Evolutionary conservation across 2,113 vertebrate genomes (phyloP), one percentile per base, ranked within the genome.

Genomic region (Lamprologus callipterus): DNA sequence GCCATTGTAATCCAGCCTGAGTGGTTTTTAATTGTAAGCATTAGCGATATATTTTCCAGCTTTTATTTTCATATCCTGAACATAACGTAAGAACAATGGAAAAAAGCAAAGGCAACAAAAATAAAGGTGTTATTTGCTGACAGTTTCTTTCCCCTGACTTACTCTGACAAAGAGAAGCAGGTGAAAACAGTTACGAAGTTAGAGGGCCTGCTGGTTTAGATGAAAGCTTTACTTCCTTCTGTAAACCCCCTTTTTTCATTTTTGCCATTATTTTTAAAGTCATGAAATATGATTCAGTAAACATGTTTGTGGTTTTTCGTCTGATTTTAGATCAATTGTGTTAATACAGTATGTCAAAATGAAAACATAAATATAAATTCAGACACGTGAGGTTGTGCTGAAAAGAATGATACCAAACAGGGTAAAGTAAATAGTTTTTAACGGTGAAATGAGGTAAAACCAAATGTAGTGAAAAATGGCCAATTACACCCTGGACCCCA

Each of bases 11-110:
- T 57, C 23, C 9, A 57, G 28, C 70, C 33, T 79, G 31, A 90
- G 83, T 90, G 85, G 5, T 88, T 85, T 91, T 88, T 85, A 90
- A 93, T 88, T 85, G 92, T 70, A 81, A 86, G 87, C 57, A 83
- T 49, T 54, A 84, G 51, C 9, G 11, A 84, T 83, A 58, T 53
- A 23, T 54, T 53, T 51, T 12, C 35, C 19, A 47, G 33, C n/a
- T 58, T 87, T 87, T 79, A 81, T 19, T 57, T 7, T 78, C 42
- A 79, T 45, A n/a, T 28, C 14, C 23, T 35, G 33, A 82, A 26
- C 47, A 14, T 70, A 87, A 58, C 11, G 10, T 13, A 45, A 37
- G 4, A 31, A 33, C 9, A 80, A 37, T 12, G 8, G 28, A 79
- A 23, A 21, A 26, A 81, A 63, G 16, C 21, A 16, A 47, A 53